Base-by-base conservation (phyloP, 2,113 vertebrate genomes). In the Leptodactylus fuscus region DNA sequence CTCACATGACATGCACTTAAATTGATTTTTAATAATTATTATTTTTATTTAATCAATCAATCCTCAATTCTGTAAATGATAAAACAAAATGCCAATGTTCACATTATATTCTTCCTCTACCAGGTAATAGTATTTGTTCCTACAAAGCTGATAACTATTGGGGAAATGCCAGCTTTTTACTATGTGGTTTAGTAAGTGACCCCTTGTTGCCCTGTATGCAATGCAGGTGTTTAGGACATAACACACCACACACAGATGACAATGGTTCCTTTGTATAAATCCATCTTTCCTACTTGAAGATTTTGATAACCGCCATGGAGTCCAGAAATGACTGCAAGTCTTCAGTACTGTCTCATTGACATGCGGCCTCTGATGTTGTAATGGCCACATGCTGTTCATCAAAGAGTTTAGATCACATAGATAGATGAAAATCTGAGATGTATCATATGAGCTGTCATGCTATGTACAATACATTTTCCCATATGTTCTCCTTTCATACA, bases 401-500 rank as follows among this genome's bases (percentile, higher is more conserved):
- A 83, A 75, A 83, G 49, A 34, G 70, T 41, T 75, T 75, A 83
- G 70, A 83, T 83, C 70, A 60, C 53, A 83, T 29, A 58, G 67
- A 53, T 73, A 83, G 82, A 75, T 83, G 49, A 83, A 49, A 73
- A 83, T 58, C 70, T 27, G 51, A 60, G 41, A 74, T 83, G 82
- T 38, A 74, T 62, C 51, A 62, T 75, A 60, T 83, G 51, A 62
- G 46, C 70, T 83, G 49, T 83, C 38, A 75, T 60, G 70, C 70
- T 73, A 71, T 38, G 36, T 38, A 12, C 34, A 79, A 48, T 13
- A 7, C 20, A 58, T 74, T 44, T 83, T 58, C 32, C 86, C 88
- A 88, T 71, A 82, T 73, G 87, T 88, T 90, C 86, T 88, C 83
- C 87, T 87, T 90, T 86, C 87, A 91, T 89, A 34, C 60, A 55